These are phyloP conservation scores for Yponomeuta sedellus DNA, from an alignment of 2,888 invertebrate species.

Conservation along the genomic window DNA sequence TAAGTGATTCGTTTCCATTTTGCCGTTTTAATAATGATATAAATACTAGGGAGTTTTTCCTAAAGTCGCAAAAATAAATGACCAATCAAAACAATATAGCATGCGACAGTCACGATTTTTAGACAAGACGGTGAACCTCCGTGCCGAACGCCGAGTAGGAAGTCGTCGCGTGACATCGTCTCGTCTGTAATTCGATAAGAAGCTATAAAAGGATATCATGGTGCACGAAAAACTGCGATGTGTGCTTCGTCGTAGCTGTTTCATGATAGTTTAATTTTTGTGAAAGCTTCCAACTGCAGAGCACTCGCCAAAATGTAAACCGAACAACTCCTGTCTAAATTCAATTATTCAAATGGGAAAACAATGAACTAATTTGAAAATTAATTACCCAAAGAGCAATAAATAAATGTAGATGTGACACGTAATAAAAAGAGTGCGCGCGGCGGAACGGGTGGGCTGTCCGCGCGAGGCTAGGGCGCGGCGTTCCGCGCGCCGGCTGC, in stretches of 20 bases:
- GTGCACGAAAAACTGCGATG: slow-evolving; percentile 11
- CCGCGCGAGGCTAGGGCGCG: slow-evolving; percentile 9
- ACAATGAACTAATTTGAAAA: slow-evolving; percentile 56
- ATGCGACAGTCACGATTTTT: background rate
- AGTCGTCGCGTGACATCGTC: slow-evolving; percentile 56
- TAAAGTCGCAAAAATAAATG: background rate
- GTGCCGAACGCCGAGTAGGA: slow-evolving; percentile 42
- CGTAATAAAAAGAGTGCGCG: slow-evolving; percentile 53
- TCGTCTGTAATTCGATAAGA: slow-evolving; percentile 53
- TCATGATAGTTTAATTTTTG: slow-evolving; percentile 7
- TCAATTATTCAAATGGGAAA: slow-evolving; percentile 24
- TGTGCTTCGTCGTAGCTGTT: background rate
- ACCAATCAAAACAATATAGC: background rate
- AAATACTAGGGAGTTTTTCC: background rate
- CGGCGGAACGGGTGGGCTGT: slow-evolving; percentile 49
- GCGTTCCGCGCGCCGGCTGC: slow-evolving; percentile 27
- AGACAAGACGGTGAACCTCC: slow-evolving; percentile 27
- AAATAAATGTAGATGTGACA: slow-evolving; percentile 61
- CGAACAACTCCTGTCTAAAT: slow-evolving; percentile 12
- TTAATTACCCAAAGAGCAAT: slow-evolving; percentile 67
- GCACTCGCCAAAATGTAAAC: background rate
- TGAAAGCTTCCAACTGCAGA: background rate
- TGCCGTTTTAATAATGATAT: background rate
- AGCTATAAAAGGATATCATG: slow-evolving; percentile 13
- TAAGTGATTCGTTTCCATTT: background rate